Evolutionary conservation across 2,888 invertebrate species (phyloP).

Genomic region (Campopleginae sp.): DNA sequence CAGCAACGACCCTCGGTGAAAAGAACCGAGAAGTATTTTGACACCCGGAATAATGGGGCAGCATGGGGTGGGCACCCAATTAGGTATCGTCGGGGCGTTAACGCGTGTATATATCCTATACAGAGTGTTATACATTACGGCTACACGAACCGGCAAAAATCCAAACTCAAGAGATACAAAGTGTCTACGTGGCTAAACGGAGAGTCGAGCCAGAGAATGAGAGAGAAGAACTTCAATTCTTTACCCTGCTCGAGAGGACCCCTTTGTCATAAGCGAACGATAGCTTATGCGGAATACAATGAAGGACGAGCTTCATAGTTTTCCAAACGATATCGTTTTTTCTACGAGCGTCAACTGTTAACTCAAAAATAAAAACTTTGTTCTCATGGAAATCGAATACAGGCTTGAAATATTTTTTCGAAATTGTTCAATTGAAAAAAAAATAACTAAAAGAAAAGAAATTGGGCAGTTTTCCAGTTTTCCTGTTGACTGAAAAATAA

Average conservation of each 20-base stretch:
- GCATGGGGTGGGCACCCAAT: slow-evolving; percentile 83
- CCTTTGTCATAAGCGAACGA: slow-evolving; percentile 57
- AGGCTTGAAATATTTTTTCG: not conserved
- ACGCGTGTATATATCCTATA: slow-evolving; percentile 68
- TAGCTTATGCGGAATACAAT: slow-evolving; percentile 50
- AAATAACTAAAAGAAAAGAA: not conserved
- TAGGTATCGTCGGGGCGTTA: slow-evolving; percentile 80
- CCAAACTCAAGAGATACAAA: slow-evolving; percentile 77
- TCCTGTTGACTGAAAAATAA: slow-evolving; percentile 33
- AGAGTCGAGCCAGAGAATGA: slow-evolving; percentile 54
- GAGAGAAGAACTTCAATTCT: slow-evolving; percentile 50
- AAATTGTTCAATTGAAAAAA: not conserved
- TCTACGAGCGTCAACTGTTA: slow-evolving; percentile 6
- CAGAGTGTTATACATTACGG: slow-evolving; percentile 51
- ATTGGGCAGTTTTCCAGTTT: no score
- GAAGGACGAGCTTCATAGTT: slow-evolving; percentile 50
- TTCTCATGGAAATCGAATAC: not conserved
- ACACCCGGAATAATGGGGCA: slow-evolving; percentile 83
- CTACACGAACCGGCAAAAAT: slow-evolving; percentile 70
- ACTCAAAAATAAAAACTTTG: slow-evolving; percentile 23
- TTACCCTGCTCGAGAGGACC: slow-evolving; percentile 33
- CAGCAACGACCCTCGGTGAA: slow-evolving; percentile 50
- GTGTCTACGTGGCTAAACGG: slow-evolving; percentile 72
- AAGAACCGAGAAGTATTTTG: slow-evolving; percentile 81
- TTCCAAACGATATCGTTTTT: slow-evolving; percentile 59